phyloP scores from a whole-genome alignment of 2,888 invertebrate species.

The Chrysolina americana region DNA sequence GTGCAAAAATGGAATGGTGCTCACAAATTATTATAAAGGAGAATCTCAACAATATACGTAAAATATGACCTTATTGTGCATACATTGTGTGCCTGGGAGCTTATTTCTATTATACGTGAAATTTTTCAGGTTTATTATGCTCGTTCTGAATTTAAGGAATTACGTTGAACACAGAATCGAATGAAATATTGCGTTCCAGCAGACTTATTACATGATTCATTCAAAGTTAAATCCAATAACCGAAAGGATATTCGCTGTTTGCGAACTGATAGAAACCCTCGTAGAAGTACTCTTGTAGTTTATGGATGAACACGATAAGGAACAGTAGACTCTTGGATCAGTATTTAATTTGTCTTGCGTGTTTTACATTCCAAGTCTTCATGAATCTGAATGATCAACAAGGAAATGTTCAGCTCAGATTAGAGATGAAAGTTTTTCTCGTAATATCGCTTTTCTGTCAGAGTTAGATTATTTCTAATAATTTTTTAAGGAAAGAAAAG shows the following conservation, averaged over 20 bases:
- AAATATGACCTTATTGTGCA: conserved; percentile 27
- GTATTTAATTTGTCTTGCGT: too few relatives aligned
- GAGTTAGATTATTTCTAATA: too few relatives aligned
- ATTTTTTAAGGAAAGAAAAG: too few relatives aligned
- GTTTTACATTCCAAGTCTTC: too few relatives aligned
- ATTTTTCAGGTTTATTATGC: conserved; percentile 23
- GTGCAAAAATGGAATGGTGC: conserved; percentile 21
- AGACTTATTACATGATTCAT: conserved; percentile 11
- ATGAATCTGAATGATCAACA: too few relatives aligned
- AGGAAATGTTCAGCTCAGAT: too few relatives aligned
- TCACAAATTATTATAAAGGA: conserved; percentile 27
- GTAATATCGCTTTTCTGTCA: too few relatives aligned
- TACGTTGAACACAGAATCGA: conserved; percentile 13
- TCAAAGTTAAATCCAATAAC: background rate
- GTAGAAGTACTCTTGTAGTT: too few relatives aligned
- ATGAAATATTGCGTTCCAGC: conserved; percentile 12
- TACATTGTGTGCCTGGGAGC: background rate
- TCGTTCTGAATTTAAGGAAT: conserved; percentile 10
- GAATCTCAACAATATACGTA: conserved; percentile 19
- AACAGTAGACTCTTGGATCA: too few relatives aligned
- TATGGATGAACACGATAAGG: too few relatives aligned
- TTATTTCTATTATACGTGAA: conserved; percentile 20
- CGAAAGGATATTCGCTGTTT: background rate
- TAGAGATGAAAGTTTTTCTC: too few relatives aligned
- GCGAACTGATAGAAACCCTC: too few relatives aligned